Evolutionary conservation across 2,888 invertebrate genomes (phyloP), one percentile per base, ranked within the genome.

Genomic region (Hemistola chrysoprasaria): DNA sequence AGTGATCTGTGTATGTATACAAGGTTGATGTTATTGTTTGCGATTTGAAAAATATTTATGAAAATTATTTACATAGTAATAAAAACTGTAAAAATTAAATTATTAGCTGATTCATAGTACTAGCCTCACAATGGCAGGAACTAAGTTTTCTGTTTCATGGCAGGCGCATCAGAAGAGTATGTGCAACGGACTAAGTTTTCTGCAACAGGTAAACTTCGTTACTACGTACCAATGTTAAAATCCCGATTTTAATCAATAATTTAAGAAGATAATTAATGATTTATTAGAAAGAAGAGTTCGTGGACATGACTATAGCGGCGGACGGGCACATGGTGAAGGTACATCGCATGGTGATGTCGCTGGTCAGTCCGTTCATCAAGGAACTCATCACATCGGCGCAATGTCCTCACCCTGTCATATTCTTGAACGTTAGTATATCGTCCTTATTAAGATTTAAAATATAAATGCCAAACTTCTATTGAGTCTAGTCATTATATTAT

Each of bases 241-340:
- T 11, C n/a, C n/a, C n/a, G n/a, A n/a, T 4, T 8, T 7, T 10
- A 1, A 11, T 26, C 10, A 11, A 4, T 35, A 26, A 31, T 6
- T 23, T 28, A 24, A 4, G 8, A 4, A 20, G 16, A 3, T 24
- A 30, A 0, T 7, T 7, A 8, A 29, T 20, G 10, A 20, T 21
- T 37, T 6, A 3, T 1, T 58, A 89, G 88, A 78, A 71, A 55
- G 87, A 78, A 6, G 82, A 87, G 45, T 85, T 88, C 58, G 88
- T 89, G 21, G 88, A 89, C 49, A 82, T 89, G 84, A 89, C 89
- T 0, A 46, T 89, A 22, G 88, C 87, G 1, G 87, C 87, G 1
- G 87, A 88, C 23, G 87, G 87, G 0, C 78, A 85, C 47, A 64
- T 73, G 40, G 86, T 89, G 1, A 88, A 85, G 52, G 89, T 85